Percentiles rank a stretch among this genome's conserved stretches.
These are phyloP conservation scores for Batillaria attramentaria DNA, from an alignment of 1,140 invertebrate species.

Conservation along the genomic window DNA sequence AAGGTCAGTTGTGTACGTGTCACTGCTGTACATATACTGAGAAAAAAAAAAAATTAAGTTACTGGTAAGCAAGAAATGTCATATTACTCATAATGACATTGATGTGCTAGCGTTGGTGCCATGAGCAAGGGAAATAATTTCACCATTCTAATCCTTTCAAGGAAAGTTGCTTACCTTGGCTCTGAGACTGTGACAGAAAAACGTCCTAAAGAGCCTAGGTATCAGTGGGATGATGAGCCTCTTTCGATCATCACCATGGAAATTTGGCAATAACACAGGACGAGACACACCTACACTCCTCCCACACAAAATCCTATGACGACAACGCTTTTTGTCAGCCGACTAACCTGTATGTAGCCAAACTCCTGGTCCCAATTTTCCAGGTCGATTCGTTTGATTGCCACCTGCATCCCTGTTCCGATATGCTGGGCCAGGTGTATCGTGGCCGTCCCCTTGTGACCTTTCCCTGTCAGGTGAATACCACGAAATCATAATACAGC, in stretches of 20 bases:
- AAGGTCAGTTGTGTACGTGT: neutral
- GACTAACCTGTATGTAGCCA: constrained; percentile 77
- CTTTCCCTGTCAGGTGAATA: constrained; percentile 68
- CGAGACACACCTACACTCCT: neutral
- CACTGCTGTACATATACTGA: neutral
- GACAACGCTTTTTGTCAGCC: neutral
- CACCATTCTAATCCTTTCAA: neutral
- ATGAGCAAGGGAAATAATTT: neutral
- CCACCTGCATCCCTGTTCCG: constrained; percentile 79
- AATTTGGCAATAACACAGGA: neutral
- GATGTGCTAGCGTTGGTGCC: neutral
- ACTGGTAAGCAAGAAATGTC: neutral
- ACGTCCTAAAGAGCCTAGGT: neutral
- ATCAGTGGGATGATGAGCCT: no score
- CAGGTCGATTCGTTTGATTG: constrained; percentile 83
- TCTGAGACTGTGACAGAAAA: neutral
- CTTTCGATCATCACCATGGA: no score
- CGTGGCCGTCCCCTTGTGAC: constrained; percentile 79
- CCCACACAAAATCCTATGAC: neutral
- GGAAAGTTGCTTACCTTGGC: neutral
- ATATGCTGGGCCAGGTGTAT: constrained; percentile 81
- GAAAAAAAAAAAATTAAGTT: neutral
- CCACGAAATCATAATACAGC: neutral
- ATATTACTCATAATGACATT: neutral
- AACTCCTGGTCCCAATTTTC: constrained; percentile 80